Base-by-base conservation (phyloP, 2,888 invertebrate genomes). In the Caenorhabditis sinica region DNA sequence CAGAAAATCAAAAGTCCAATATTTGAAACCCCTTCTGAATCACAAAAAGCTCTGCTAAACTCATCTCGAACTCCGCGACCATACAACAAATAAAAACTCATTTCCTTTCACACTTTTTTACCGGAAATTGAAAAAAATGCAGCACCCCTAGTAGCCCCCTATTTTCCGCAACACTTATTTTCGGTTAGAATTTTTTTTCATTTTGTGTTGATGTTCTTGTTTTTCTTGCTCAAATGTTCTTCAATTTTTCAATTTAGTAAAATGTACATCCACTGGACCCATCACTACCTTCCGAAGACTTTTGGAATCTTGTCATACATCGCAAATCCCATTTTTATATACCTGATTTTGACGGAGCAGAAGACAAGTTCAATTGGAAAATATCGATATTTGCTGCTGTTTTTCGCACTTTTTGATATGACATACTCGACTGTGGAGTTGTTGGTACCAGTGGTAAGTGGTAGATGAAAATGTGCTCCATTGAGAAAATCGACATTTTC, bases 201-300 rank as follows among this genome's bases (percentile, higher is more conserved):
- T n/a, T n/a, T n/a, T n/a, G n/a, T n/a, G n/a, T n/a, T n/a, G n/a
- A n/a, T n/a, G n/a, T n/a, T n/a, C n/a, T n/a, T 45, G 11, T 45
- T 45, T 45, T 45, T 45, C 45, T 13, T 9, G 45, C n/a, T 45
- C 0, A 2, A 17, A n/a, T n/a, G n/a, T n/a, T n/a, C n/a, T 45
- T 45, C 11, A 6, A 28, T 15, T 36, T 63, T 28, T 60, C 25
- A 60, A 33, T n/a, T n/a, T 20, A 6, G n/a, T 3, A 36, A 15
- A 61, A 76, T 76, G 76, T 76, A 76, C 60, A 76, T 76, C 60
- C 66, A 76, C 68, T 76, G 76, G 76, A 68, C 68, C 5, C 66
- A 76, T 58, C 68, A 76, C 65, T 76, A 76, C n/a, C 60, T 76
- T 9, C 76, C 76, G 1, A 76, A 76, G 23, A n/a, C 36, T 9